A percentile compares a stretch with the other conserved stretches of the same genome.
Conservation (phyloP, 2,113 vertebrate genomes). For the Sinosuthora webbiana region DNA sequence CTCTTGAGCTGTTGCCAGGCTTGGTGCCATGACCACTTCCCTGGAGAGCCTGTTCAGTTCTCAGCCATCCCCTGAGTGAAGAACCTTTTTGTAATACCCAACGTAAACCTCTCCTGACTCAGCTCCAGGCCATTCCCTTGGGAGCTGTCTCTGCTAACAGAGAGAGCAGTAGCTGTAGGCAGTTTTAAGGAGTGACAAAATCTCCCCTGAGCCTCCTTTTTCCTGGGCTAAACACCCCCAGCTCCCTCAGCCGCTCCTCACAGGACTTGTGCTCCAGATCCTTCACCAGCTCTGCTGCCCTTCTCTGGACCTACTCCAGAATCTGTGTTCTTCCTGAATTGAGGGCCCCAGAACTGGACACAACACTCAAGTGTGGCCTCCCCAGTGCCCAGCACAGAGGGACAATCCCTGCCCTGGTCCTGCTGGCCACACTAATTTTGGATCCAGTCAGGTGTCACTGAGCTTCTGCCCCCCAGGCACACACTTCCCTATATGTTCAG, state of each 20-base stretch:
- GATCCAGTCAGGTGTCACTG: too few relatives aligned
- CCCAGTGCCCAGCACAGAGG: too few relatives aligned
- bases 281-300: not conserved
- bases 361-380: rapidly evolving
- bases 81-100: not conserved
- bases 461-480: not conserved
- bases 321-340: rapidly evolving
- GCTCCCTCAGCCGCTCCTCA: not conserved
- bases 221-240: not conserved
- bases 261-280: not conserved
- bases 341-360: not conserved
- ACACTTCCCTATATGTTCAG: rapidly evolving
- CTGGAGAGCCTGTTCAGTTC: not conserved
- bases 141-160: not conserved
- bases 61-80: not conserved
- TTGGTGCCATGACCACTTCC: not conserved
- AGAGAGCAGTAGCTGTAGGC: not conserved
- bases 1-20: not conserved
- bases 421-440: not conserved
- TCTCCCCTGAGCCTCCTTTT: not conserved
- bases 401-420: not conserved
- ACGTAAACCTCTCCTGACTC: not conserved
- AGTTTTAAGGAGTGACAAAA: not conserved
- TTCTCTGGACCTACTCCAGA: not conserved
- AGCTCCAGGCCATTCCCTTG: not conserved